Base-by-base conservation (phyloP, 2,888 invertebrate genomes). In the Odontocolon sp. region DNA sequence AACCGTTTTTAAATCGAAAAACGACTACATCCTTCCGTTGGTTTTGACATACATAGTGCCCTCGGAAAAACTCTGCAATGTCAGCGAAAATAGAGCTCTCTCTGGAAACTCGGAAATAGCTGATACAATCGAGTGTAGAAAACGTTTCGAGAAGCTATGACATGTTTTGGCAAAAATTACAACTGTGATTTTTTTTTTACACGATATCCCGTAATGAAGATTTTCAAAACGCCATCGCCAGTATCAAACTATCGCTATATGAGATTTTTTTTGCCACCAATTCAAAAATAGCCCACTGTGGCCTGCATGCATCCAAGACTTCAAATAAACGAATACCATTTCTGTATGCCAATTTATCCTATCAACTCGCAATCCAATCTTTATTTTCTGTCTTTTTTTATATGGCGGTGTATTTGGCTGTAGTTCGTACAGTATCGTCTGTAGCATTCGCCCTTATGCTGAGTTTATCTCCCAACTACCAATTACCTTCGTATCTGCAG, bases 401-500 rank as follows among this genome's bases (percentile, higher is more conserved):
- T 47, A 8, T 42, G 9, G 31, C 63, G 9, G 14, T 36, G 45
- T 33, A 21, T 38, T 21, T 14, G 9, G 23, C 4, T 33, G 18
- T 33, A 21, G 23, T 36, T 33, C 18, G 23, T 33, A 47, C 47
- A 47, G 23, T 50, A 63, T 63, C 45, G 8, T 8, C 31, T 33
- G 33, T 26, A 5, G 21, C 18, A 9, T 8, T 23, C 9, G 18
- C n/a, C 21, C n/a, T 18, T 47, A 11, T n/a, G n/a, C 21, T 31
- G n/a, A 18, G 9, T 36, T 21, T 50, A 36, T 9, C 33, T 23
- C 14, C 40, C n/a, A 23, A 68, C 16, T 26, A 71, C 67, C 50
- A 67, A 63, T 67, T 50, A 47, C 33, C 67, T 26, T 71, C 61
- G 61, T 77, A 67, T 54, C 40, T 23, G 45, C 54, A 40, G 31